phyloP scores from a whole-genome alignment of 2,797 vertebrate species.

The Acanthiza pusilla region DNA sequence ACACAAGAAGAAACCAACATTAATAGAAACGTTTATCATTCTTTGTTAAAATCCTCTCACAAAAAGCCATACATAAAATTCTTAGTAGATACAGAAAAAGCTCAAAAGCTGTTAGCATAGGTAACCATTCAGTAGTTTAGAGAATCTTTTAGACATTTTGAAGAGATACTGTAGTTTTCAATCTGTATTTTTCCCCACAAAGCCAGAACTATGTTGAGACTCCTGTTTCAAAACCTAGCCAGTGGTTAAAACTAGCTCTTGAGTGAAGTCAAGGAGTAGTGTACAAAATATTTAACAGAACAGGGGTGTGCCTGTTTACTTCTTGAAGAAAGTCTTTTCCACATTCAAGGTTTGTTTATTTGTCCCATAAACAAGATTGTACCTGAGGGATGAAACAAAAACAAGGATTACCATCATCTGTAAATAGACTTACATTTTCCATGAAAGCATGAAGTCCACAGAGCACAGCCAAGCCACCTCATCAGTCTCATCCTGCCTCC shows the following conservation, averaged over 20 bases:
- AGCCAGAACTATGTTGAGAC: slow-evolving; percentile 25
- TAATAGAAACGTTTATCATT: slow-evolving; percentile 61
- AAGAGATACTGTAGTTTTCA: slow-evolving; percentile 59
- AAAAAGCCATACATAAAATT: slow-evolving; percentile 67
- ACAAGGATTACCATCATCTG: neutral
- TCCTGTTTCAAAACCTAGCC: slow-evolving; percentile 61
- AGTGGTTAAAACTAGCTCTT: slow-evolving; percentile 68
- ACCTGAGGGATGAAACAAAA: slow-evolving; percentile 73
- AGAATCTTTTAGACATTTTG: slow-evolving; percentile 65
- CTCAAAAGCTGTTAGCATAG: slow-evolving; percentile 70
- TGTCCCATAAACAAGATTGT: slow-evolving; percentile 94
- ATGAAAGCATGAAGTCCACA: neutral
- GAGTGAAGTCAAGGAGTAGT: slow-evolving; percentile 63
- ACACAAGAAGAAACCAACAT: slow-evolving; percentile 65
- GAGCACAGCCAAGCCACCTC: neutral
- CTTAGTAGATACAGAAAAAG: slow-evolving; percentile 72
- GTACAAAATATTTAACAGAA: slow-evolving; percentile 76
- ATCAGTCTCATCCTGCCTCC: neutral
- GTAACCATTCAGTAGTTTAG: slow-evolving; percentile 77
- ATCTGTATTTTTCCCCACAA: slow-evolving; percentile 16
- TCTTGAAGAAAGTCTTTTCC: slow-evolving; percentile 37
- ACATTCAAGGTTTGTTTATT: slow-evolving; percentile 87
- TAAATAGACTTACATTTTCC: neutral
- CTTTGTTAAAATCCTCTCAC: slow-evolving; percentile 67
- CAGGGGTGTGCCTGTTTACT: slow-evolving; percentile 58